Evolutionary conservation across 1,140 invertebrate genomes (phyloP), one percentile per base, ranked within the genome.

Genomic region (Patella vulgata): DNA sequence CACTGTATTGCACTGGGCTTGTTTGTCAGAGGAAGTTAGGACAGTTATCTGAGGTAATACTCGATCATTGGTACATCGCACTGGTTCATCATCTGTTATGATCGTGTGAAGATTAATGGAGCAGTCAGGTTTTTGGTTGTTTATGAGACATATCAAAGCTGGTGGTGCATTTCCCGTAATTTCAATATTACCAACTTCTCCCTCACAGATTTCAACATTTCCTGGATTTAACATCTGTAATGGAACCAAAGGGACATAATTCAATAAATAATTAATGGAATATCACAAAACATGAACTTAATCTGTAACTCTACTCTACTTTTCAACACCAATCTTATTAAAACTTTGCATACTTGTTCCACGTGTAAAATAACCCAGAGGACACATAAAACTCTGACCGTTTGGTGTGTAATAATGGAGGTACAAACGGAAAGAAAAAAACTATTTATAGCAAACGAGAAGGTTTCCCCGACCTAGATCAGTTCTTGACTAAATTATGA

Each of bases 1-100:
- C 6, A 14, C 14, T 14, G 6, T 8, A 8, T 36, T 36, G 33
- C 33, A 51, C 31, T 63, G 44, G 4, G 65, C 51, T n/a, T 61
- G 59, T 19, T 30, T 51, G 17, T 19, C 17, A n/a, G 19, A 51
- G 14, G 19, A 48, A 36, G 65, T 59, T 21, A 63, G 59, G 31
- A 72, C 68, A 1, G 68, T 36, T 23, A 72, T 42, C 40, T 72
- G 70, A 1, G 70, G 55, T 19, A 68, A 42, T n/a, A 43, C 31
- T 9, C 31, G 30, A 33, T 54, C 14, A 27, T 33, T 39, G 28
- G 42, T 31, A 28, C 66, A 59, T 30, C 31, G 30, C 3, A 63
- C 17, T 17, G 62, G 48, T 17, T 40, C 44, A 9, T 59, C 11
- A 28, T 68, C 52, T 17, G 9, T 28, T 5, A 59, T n/a, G 28